Evolutionary conservation across 2,113 vertebrate species (phyloP), one percentile per base, ranked within the genome.

Genomic region (Setophaga petechia): DNA sequence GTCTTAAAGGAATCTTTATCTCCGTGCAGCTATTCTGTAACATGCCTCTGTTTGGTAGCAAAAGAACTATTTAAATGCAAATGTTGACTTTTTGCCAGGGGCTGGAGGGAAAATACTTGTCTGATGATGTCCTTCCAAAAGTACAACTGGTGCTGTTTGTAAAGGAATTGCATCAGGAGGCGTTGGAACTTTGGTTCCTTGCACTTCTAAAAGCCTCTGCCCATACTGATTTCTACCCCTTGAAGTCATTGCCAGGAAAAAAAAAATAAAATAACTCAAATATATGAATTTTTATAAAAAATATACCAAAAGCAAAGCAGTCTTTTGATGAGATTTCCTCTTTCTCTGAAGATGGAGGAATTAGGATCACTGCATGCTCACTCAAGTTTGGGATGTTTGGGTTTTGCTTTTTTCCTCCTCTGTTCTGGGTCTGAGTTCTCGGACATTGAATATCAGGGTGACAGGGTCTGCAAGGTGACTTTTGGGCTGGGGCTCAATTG

Each of bases 41-140:
- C 59, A 44, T 6, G 72, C 61, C 49, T 84, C 73, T 83, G 47
- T 74, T 80, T 58, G 49, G 78, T 84, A 94, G 92, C 72, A 93
- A 95, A 94, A 94, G 84, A 55, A 86, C 92, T 87, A 97, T 97
- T 97, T 97, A 97, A 96, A 96, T 96, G 95, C 95, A 96, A 97
- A 97, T 97, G 94, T 85, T 95, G 95, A 95, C 81, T 96, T 96
- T 94, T 84, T 93, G 75, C 62, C 92, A 96, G 89, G 41, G 82
- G 66, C 78, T 72, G 76, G 20, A 90, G 87, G 52, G 76, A 88
- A 66, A 93, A 92, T 62, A 13, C 59, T 96, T 84, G 33, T 86
- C 82, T 93, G 76, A 86, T 84, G 65, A 93, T 95, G 88, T 87
- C 72, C 88, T 95, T 96, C 88, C 89, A 84, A 88, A 93, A 93